Percentiles rank a stretch among this genome's conserved stretches.
Evolutionary conservation across 2,113 vertebrate genomes (phyloP).

Genomic region (Chiloscyllium plagiosum): DNA sequence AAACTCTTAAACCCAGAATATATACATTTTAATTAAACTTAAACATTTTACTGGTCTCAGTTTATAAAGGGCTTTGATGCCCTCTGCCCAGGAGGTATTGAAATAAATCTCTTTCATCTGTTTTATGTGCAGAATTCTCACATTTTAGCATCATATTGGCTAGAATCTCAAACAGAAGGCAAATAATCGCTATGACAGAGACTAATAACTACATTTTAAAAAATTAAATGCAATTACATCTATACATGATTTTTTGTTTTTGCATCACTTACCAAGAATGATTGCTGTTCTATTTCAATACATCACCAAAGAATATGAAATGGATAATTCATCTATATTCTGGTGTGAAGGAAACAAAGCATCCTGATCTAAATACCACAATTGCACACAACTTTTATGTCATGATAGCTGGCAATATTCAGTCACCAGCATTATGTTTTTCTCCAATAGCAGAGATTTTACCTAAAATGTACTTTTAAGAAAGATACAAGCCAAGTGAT

Average conservation of each 20-base stretch:
- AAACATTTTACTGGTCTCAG: background rate
- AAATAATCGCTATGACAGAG: background rate
- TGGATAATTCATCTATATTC: background rate
- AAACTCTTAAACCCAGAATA: background rate
- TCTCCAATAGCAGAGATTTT: background rate
- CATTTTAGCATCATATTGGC: background rate
- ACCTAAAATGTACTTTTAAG: background rate
- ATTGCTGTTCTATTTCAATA: background rate
- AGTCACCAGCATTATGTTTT: background rate
- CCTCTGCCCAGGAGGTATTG: background rate
- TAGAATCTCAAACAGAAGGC: background rate
- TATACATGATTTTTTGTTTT: background rate
- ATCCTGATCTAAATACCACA: background rate
- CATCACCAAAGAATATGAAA: background rate
- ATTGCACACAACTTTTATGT: background rate
- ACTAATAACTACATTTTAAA: background rate
- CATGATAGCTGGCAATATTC: background rate
- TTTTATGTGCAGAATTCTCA: background rate
- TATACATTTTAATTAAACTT: background rate
- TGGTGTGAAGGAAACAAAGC: background rate
- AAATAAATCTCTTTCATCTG: background rate
- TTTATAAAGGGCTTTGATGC: background rate
- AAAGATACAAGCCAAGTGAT: background rate
- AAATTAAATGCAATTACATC: background rate
- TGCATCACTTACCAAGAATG: background rate